Percentiles rank a stretch among this genome's conserved stretches.
Evolutionary conservation across 2,888 invertebrate species (phyloP).

Genomic region (Amphiduros pacificus): DNA sequence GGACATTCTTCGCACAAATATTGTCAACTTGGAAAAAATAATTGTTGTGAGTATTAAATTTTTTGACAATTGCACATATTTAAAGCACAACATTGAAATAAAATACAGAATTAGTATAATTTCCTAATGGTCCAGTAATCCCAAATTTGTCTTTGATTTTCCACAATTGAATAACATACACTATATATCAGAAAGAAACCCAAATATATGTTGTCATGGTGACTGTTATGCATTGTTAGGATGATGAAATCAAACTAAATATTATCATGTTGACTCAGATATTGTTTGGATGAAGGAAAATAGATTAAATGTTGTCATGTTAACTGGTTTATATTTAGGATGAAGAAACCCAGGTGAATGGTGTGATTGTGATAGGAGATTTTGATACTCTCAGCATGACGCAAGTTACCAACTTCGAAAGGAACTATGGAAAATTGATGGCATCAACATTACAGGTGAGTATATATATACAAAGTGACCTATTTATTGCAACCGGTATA

Average conservation of each 20-base stretch:
- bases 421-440: slow-evolving; percentile 37
- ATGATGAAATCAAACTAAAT: too few species aligned
- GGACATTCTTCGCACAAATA: slow-evolving; percentile 64
- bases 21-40: slow-evolving; percentile 64
- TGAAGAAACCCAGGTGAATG: slow-evolving; percentile 66
- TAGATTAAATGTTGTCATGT: background rate
- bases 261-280: background rate
- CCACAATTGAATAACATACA: background rate
- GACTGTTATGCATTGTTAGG: too few species aligned
- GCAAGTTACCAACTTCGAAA: slow-evolving; percentile 49
- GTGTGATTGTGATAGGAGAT: slow-evolving; percentile 61
- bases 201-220: background rate
- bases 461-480: background rate
- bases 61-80: background rate
- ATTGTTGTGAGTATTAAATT: slow-evolving; percentile 47
- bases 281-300: background rate
- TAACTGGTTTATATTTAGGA: slow-evolving; percentile 52
- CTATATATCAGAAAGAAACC: background rate
- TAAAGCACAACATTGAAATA: background rate
- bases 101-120: background rate
- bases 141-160: background rate
- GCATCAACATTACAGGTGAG: slow-evolving; percentile 40
- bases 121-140: background rate
- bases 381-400: slow-evolving; percentile 46
- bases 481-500: background rate